These are phyloP conservation scores for Nestor notabilis DNA, from an alignment of 2,113 vertebrate species.

Conservation along the genomic window DNA sequence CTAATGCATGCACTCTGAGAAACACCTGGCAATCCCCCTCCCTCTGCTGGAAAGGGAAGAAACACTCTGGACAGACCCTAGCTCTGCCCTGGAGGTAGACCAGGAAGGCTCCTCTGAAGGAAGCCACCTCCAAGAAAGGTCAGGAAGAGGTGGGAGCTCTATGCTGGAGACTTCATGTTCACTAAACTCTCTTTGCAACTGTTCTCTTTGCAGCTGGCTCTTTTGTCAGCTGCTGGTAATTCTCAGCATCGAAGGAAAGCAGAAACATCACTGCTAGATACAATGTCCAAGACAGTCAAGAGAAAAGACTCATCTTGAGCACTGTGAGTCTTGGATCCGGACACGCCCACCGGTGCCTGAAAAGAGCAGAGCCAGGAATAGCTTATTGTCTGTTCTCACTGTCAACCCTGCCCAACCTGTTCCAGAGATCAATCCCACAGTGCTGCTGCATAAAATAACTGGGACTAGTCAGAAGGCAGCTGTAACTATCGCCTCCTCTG, in stretches of 20 bases:
- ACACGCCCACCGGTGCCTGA: neutral
- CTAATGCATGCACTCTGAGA: slow-evolving; percentile 37
- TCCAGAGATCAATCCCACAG: neutral
- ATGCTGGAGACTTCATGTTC: neutral
- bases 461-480: slow-evolving; percentile 18
- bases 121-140: neutral
- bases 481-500: slow-evolving; percentile 18
- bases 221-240: neutral
- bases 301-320: neutral
- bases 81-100: neutral
- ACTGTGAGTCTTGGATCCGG: neutral
- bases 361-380: slow-evolving; percentile 11
- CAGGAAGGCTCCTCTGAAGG: neutral
- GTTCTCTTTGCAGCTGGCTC: neutral
- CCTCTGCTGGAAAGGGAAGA: neutral
- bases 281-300: neutral
- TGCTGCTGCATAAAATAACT: neutral
- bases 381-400: neutral
- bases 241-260: neutral
- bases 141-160: neutral
- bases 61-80: neutral
- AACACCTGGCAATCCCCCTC: neutral
- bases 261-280: neutral
- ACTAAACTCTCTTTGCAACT: neutral
- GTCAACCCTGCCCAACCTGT: slow-evolving; percentile 13